Conservation (phyloP, 2,888 invertebrate genomes). For the Saturnia japonica region DNA sequence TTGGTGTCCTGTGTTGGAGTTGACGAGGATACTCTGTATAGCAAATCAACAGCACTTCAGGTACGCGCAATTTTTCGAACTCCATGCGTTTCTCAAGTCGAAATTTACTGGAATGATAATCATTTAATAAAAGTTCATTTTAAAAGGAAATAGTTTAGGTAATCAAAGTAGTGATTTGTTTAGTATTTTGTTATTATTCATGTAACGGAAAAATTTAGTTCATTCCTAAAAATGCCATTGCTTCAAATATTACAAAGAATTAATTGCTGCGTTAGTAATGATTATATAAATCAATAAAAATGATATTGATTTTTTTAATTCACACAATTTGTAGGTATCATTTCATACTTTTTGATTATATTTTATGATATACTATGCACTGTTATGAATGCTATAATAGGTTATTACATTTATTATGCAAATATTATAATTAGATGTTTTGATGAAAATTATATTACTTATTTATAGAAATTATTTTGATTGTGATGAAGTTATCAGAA, state of each 20-base stretch:
- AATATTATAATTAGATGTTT: no score
- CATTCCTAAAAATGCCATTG: background rate
- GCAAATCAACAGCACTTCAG: constrained; percentile 97
- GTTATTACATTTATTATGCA: no score
- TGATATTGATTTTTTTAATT: no score
- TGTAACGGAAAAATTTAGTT: background rate
- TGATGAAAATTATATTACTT: no score
- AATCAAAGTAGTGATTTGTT: background rate
- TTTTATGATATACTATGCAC: no score
- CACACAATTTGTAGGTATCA: no score
- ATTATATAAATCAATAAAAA: no score
- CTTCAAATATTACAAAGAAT: background rate
- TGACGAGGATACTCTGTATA: constrained; percentile 97
- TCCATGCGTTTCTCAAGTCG: constrained; percentile 18
- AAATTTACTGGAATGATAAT: background rate
- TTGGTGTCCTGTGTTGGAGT: constrained; percentile 95
- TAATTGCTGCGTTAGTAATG: no score
- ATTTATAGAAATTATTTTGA: no score
- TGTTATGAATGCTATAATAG: no score
- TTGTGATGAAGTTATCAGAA: no score
- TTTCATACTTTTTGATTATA: no score
- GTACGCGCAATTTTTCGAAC: constrained; percentile 65
- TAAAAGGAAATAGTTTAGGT: background rate
- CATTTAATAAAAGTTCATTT: background rate
- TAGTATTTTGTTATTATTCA: background rate